These are phyloP conservation scores for Agrochola lychnidis DNA, from an alignment of 2,888 invertebrate genomes.

Conservation along the genomic window DNA sequence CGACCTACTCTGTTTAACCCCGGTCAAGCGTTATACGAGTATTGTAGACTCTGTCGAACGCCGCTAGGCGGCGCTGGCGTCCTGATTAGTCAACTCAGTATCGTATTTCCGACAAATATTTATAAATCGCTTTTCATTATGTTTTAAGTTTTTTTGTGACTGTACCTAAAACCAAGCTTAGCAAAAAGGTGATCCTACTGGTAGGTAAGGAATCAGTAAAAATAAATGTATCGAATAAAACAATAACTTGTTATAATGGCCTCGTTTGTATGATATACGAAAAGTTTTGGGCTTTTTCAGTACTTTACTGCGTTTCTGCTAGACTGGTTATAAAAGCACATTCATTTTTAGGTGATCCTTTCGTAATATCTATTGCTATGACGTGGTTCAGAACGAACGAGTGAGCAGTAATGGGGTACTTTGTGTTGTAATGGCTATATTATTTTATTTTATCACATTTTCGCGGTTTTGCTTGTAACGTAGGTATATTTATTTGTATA, in stretches of 20 bases:
- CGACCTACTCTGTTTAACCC: no score
- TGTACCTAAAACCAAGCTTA: background rate
- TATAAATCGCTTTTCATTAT: no score
- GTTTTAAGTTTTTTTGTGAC: background rate
- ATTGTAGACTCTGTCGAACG: no score
- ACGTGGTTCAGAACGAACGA: constrained; percentile 16
- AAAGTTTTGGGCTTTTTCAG: constrained; percentile 17
- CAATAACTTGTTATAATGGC: constrained; percentile 16
- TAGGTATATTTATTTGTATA: background rate
- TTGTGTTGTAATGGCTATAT: constrained; percentile 13
- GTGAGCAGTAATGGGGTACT: constrained; percentile 22
- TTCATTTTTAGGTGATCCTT: constrained; percentile 23
- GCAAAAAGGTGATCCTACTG: background rate
- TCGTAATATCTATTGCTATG: background rate
- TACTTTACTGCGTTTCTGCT: constrained; percentile 31
- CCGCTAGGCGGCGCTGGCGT: no score
- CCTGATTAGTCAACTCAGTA: no score
- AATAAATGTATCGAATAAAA: constrained; percentile 16
- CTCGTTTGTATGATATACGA: constrained; percentile 30
- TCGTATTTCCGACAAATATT: background rate
- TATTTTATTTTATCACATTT: constrained; percentile 4
- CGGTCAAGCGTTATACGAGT: no score
- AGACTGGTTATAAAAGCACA: constrained; percentile 22
- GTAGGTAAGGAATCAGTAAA: constrained; percentile 7
- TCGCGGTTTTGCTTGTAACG: background rate